phyloP scores from a whole-genome alignment of 2,888 invertebrate species.

The Sminthurinus aureus region DNA sequence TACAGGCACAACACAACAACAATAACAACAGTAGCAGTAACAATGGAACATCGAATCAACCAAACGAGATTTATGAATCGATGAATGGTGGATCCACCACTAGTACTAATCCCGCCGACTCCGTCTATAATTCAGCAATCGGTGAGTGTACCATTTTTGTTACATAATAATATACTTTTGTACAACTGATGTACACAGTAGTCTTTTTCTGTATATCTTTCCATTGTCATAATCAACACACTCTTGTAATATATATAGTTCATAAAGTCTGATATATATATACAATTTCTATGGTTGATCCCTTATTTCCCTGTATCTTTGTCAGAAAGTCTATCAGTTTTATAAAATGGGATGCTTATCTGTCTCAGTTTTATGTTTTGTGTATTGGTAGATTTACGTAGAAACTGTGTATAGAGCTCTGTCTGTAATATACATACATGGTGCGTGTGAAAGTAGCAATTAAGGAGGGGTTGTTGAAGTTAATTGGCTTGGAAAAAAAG shows the following conservation, averaged over 20 bases:
- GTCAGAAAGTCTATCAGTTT: not conserved
- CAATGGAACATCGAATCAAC: slow-evolving; percentile 43
- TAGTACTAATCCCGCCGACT: slow-evolving; percentile 45
- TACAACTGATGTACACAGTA: not conserved
- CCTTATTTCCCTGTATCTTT: not conserved
- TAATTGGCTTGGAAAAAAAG: slow-evolving; percentile 17
- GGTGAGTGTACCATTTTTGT: slow-evolving; percentile 37
- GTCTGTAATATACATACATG: not conserved
- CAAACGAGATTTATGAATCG: slow-evolving; percentile 49
- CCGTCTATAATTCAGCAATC: slow-evolving; percentile 48
- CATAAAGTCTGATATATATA: not conserved
- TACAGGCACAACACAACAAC: no score
- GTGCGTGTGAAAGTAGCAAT: slow-evolving; percentile 10
- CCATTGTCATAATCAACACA: no score
- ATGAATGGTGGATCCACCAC: slow-evolving; percentile 46
- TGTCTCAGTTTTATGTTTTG: not conserved
- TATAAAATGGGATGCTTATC: not conserved
- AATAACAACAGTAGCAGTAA: slow-evolving; percentile 47
- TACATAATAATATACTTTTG: not conserved
- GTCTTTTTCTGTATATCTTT: no score
- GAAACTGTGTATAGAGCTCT: no score
- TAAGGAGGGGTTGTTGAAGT: not conserved
- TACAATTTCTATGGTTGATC: no score
- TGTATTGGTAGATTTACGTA: not conserved
- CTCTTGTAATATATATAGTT: no score